Base-by-base conservation (phyloP, 2,113 vertebrate species). In the Channa argus region DNA sequence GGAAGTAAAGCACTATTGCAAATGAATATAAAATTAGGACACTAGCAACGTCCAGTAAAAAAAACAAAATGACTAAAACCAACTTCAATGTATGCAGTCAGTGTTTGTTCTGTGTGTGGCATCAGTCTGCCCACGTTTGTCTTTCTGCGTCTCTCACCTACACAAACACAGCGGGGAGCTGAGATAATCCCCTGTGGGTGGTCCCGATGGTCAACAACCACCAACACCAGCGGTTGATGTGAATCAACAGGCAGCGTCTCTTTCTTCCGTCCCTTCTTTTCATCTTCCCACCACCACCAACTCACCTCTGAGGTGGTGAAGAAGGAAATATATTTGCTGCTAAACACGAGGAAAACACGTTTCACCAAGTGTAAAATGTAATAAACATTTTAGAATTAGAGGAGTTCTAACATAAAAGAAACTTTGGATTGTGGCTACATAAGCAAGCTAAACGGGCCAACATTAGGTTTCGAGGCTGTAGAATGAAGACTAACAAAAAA, bases 141-240 rank as follows among this genome's bases (percentile, higher is more conserved):
- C 56, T 51, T 41, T 41, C 8, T 58, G 10, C 37, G 8, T 61
- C 46, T 64, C 11, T 59, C 51, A 64, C 41, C 34, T 7, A 63
- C 69, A 43, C 39, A 54, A 46, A 71, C 78, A 68, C 74, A 63
- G 50, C 63, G 51, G 69, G 45, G 72, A 74, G 58, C 50, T 58
- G 73, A 55, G 80, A 52, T 83, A 79, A 85, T 81, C 85, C 79
- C 15, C 66, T 45, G 60, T 76, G 81, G 79, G 86, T 83, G 86
- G 88, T 86, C 85, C 66, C 0, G 4, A 41, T 63, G 64, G 70
- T 83, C 87, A 78, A 55, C 69, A 71, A 46, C 49, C 66, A 47
- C n/a, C 50, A 38, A 60, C 41, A 63, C 62, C 14, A 50, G 34
- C 43, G 43, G 47, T 24, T 52, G 50, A 67, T 55, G 74, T 15